Percentiles rank a stretch among this genome's conserved stretches.
Conservation (phyloP, 2,797 vertebrate genomes). For the Phoebastria nigripes region DNA sequence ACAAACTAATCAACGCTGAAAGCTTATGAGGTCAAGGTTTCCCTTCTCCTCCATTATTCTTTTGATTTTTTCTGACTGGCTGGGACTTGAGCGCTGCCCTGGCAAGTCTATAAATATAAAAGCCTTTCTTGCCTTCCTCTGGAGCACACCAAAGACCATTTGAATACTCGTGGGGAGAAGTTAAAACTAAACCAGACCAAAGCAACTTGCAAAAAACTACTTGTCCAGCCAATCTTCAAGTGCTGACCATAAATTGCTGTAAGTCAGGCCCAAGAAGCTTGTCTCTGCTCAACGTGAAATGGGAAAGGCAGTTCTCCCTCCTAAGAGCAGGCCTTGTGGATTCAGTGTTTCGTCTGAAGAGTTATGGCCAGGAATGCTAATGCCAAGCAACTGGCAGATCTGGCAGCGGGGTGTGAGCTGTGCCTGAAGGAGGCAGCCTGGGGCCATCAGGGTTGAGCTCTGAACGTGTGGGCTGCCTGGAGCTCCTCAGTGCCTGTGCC, state of each 20-base stretch:
- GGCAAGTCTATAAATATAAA: conserved; percentile 36
- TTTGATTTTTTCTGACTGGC: conserved; percentile 23
- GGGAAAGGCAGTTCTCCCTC: background rate
- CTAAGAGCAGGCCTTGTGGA: background rate
- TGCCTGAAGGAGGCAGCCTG: background rate
- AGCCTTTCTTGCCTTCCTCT: background rate
- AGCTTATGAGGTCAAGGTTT: conserved; percentile 55
- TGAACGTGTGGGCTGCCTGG: background rate
- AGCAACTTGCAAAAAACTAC: background rate
- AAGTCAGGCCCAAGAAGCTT: background rate
- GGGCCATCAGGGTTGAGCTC: background rate
- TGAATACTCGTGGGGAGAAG: background rate
- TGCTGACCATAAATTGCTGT: background rate
- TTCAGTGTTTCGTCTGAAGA: background rate
- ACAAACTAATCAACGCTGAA: conserved; percentile 57
- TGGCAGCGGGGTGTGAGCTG: background rate
- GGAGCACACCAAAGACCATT: background rate
- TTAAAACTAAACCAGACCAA: background rate
- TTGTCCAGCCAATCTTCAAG: background rate
- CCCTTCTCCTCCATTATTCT: conserved; percentile 38
- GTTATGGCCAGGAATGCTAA: background rate
- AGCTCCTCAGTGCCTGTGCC: background rate
- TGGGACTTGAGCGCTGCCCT: background rate
- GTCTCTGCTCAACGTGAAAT: background rate
- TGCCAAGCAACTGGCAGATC: background rate